Evolutionary conservation across 2,113 vertebrate species (phyloP).

Genomic region (Cheilinus undulatus): DNA sequence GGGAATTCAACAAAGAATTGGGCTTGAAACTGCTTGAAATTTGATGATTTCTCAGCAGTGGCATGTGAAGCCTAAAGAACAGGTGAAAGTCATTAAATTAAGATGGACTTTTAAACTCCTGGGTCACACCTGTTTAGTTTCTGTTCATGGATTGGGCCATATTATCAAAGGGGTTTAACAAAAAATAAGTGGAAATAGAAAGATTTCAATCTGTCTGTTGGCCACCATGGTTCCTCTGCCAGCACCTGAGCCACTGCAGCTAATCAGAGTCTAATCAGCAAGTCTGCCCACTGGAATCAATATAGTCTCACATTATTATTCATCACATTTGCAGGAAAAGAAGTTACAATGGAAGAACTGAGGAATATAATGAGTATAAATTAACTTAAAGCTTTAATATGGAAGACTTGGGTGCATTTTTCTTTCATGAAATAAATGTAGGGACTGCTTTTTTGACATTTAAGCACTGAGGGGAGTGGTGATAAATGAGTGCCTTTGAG

Average conservation of each 20-base stretch:
- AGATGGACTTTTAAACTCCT: constrained; percentile 1
- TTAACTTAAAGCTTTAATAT: constrained; percentile 24
- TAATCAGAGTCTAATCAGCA: constrained; percentile 3
- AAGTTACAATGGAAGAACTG: constrained; percentile 29
- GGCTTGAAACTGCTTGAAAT: constrained; percentile 18
- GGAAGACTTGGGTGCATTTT: constrained; percentile 13
- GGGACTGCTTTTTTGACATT: constrained; percentile 40
- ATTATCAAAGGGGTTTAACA: no score
- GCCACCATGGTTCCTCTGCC: constrained; percentile 6
- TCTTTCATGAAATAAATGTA: constrained; percentile 42
- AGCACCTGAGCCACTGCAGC: constrained; percentile 4
- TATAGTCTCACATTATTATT: constrained; percentile 16
- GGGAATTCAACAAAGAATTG: constrained; percentile 31
- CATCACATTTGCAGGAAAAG: constrained; percentile 21
- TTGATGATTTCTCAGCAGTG: constrained; percentile 27
- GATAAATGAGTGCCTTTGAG: constrained; percentile 60
- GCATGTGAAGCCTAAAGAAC: constrained; percentile 26
- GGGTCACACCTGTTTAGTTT: not conserved
- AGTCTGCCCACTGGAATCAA: constrained; percentile 12
- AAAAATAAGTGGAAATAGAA: no score
- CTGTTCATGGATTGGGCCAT: no score
- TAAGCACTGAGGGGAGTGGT: constrained; percentile 40
- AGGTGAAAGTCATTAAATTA: not conserved
- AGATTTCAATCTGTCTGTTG: not conserved
- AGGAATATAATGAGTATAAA: constrained; percentile 36